Evolutionary conservation across 1,140 invertebrate genomes (phyloP), one percentile per base, ranked within the genome.

Genomic region (Ylistrum balloti): DNA sequence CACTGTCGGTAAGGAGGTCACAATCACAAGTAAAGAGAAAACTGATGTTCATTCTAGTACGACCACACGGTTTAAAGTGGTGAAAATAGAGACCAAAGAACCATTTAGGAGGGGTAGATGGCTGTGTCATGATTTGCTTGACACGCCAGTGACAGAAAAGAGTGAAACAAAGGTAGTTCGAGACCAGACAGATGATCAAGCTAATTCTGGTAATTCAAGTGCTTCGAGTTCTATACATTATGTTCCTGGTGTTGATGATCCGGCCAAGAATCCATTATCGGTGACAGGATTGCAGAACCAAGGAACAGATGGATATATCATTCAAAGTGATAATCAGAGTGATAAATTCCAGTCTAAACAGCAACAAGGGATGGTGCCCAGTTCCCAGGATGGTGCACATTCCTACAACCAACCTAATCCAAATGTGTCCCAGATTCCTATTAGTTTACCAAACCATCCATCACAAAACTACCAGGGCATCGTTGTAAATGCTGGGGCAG

Each of bases 91-190:
- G 96, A 99, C 98, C 33, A 95, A 95, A 90, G 98, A 99, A 96
- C 99, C 99, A 7, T 99, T 99, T 94, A 98, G 98, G 93, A 97
- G 99, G 74, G 99, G 99, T 33, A 97, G 99, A 94, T 99, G 99
- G 99, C 98, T 98, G 93, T 99, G 98, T 96, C 98, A 99, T 97
- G 99, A 99, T 96, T 99, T 99, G 96, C 97, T 98, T 94, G 98
- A 99, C 97, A 98, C 95, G 97, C 98, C 89, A 97, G 90, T 88
- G 33, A 33, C 88, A 22, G 91, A 93, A 86, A 94, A 93, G 92
- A 92, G 90, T 88, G 93, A 93, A 41, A 92, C 88, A 89, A 93
- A 93, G 85, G 38, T 88, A 48, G 86, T 89, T 32, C 92, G 92
- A 33, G 90, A 93, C 56, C 28, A 22, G n/a, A 28, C 56, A 87